Base-by-base conservation (phyloP, 2,888 invertebrate genomes). In the Meteorus cinctellus region DNA sequence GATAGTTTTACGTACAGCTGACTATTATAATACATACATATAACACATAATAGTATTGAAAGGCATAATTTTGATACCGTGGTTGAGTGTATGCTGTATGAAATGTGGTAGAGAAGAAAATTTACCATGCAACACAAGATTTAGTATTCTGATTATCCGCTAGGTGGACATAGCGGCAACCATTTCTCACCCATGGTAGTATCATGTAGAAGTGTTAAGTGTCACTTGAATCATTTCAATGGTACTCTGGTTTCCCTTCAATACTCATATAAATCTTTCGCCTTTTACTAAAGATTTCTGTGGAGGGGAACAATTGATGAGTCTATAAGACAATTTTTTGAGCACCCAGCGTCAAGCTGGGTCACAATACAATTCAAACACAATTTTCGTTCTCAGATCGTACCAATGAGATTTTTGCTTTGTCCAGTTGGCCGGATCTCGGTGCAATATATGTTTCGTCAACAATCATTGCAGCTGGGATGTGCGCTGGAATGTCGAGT, bases 201-300 rank as follows among this genome's bases (percentile, higher is more conserved):
- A 14, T 12, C 29, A 45, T 24, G 2, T 48, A 12, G 1, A 67
- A 82, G 82, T 83, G 81, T 82, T 83, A 65, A 29, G 59, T 71
- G 34, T 81, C 81, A n/a, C n/a, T n/a, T n/a, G n/a, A n/a, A n/a
- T n/a, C n/a, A n/a, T n/a, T n/a, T n/a, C n/a, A n/a, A n/a, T n/a
- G 16, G 27, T 51, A 34, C 87, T 88, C 88, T 86, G 87, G 86
- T 86, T 86, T 89, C 89, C 89, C 89, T 89, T 89, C 90, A 90
- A 83, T 19, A 82, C 78, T 86, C 90, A 90, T 77, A 88, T 89
- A 89, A 90, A 90, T 90, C 90, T 90, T 90, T 90, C 90, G 90
- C 90, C 90, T 90, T 90, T 90, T 90, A 90, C 90, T 90, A 90
- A 90, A 90, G 89, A 89, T 90, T 88, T 88, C 88, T 87, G 88